Percentiles rank a stretch among this genome's conserved stretches.
Conservation (phyloP, 2,797 vertebrate species). For the Meda fulgida region DNA sequence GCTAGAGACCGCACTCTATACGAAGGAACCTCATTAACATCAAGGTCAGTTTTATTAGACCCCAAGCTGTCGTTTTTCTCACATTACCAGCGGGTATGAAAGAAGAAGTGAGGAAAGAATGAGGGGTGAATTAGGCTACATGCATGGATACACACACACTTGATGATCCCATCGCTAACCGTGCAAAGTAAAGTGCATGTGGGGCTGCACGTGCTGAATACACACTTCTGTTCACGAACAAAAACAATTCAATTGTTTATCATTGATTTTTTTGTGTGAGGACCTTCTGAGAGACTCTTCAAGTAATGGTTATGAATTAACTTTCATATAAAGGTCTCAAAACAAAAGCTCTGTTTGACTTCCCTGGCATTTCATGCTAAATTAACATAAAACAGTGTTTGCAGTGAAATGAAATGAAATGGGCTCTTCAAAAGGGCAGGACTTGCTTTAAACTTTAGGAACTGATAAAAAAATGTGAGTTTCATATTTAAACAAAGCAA, state of each 20-base stretch:
- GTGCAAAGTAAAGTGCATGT: background rate
- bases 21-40: conserved; percentile 79
- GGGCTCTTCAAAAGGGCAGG: background rate
- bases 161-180: conserved; percentile 17
- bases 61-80: conserved; percentile 72
- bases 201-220: conserved; percentile 57
- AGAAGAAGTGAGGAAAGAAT: conserved; percentile 59
- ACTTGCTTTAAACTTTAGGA: background rate
- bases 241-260: conserved; percentile 57
- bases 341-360: background rate
- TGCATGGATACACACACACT: conserved; percentile 33
- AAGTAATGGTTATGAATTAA: conserved; percentile 19
- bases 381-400: background rate
- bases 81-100: conserved; percentile 63
- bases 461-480: background rate
- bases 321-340: conserved; percentile 2
- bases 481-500: background rate
- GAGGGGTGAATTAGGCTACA: conserved; percentile 47
- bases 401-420: background rate
- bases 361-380: background rate
- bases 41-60: conserved; percentile 78
- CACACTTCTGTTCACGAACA: conserved; percentile 62
- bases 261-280: conserved; percentile 54
- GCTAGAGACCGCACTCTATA: conserved; percentile 64
- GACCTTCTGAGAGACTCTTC: conserved; percentile 1